Evolutionary conservation across 2,888 invertebrate genomes (phyloP).

Genomic region (Saturnia pavonia): DNA sequence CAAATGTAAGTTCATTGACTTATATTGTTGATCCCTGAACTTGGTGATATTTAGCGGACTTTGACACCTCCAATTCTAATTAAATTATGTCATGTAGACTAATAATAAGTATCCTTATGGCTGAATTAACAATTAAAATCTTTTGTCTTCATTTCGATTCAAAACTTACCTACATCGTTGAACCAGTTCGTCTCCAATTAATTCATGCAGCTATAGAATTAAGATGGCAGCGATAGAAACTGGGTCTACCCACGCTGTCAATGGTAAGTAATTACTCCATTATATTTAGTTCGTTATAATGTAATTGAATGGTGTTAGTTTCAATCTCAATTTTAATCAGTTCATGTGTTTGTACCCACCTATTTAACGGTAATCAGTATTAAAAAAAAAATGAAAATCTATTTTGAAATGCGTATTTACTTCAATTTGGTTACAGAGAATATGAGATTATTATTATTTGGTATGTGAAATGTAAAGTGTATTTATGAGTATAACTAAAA

Average conservation of each 20-base stretch:
- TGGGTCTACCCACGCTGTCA: constrained; percentile 8
- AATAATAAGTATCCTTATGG: background rate
- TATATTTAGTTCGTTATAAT: background rate
- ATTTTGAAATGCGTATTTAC: background rate
- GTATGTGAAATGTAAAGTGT: too few species aligned
- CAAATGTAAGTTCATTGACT: background rate
- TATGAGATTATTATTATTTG: too few species aligned
- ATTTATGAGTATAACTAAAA: background rate
- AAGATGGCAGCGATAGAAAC: constrained; percentile 8
- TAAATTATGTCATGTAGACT: background rate
- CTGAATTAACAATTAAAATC: constrained; percentile 8
- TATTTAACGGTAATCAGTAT: background rate
- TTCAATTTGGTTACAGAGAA: background rate
- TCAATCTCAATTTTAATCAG: background rate
- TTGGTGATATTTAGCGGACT: background rate
- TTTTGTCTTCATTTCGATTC: constrained; percentile 4
- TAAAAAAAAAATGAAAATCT: background rate
- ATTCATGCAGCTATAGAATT: constrained; percentile 24
- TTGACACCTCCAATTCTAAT: background rate
- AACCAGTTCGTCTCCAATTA: constrained; percentile 25
- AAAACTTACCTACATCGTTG: background rate
- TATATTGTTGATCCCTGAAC: background rate
- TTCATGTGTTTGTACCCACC: background rate
- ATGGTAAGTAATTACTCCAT: background rate
- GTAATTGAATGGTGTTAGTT: background rate